Evolutionary conservation across 1,140 invertebrate species (phyloP).

Genomic region (Papilio xuthus): DNA sequence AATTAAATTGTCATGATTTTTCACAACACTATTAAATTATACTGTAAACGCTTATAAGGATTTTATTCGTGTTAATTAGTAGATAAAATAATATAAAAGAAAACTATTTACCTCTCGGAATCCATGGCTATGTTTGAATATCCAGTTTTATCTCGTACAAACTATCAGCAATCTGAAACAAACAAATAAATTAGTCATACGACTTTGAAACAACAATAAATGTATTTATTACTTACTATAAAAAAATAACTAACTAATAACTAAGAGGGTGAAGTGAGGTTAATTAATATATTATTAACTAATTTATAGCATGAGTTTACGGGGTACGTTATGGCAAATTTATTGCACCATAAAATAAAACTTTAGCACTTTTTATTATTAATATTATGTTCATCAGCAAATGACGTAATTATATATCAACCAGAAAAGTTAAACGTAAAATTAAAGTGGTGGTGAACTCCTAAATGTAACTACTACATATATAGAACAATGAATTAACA

Average conservation of each 20-base stretch:
- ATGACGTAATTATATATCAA: background rate
- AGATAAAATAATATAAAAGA: background rate
- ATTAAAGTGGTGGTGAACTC: background rate
- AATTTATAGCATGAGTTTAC: background rate
- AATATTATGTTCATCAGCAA: background rate
- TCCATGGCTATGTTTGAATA: constrained; percentile 41
- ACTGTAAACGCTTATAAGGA: too few species aligned
- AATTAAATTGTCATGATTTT: background rate
- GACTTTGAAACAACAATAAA: background rate
- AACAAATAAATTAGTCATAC: constrained; percentile 15
- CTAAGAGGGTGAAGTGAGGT: background rate
- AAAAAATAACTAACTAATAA: background rate
- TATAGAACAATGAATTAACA: too few species aligned
- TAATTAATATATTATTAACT: background rate
- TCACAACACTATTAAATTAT: background rate
- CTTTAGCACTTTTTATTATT: background rate
- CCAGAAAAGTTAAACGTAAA: background rate
- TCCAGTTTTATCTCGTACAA: constrained; percentile 38
- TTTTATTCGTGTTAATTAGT: background rate
- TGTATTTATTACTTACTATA: background rate
- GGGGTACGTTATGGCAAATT: background rate
- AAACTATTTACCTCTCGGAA: constrained; percentile 43
- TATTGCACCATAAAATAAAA: background rate
- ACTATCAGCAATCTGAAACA: constrained; percentile 37
- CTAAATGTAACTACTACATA: too few species aligned